Base-by-base conservation (phyloP, 2,113 vertebrate species). In the Recurvirostra avosetta region DNA sequence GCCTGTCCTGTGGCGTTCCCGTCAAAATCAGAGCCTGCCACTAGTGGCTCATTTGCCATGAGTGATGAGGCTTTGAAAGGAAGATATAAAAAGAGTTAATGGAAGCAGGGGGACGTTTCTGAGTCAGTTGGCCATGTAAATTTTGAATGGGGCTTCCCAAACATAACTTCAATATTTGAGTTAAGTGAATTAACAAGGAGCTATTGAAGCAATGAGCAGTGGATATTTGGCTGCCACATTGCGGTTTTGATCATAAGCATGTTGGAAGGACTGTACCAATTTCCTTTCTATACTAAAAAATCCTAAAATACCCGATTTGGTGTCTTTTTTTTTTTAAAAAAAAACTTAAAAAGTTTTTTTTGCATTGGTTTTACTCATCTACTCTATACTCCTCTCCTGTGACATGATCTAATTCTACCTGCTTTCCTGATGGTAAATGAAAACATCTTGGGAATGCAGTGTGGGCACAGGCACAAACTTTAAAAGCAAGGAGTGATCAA, bases 61-160 rank as follows among this genome's bases (percentile, higher is more conserved):
- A 82, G 41, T 73, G 92, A 96, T 80, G 91, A 91, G 81, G 94
- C 89, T 95, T 91, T 11, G 5, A 85, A 76, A 92, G 91, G 91
- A 97, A 97, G 67, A 96, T 88, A 95, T 95, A 96, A 96, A 97
- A 97, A 82, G 77, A 97, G 83, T 96, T 97, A 96, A 97, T 96
- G 86, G 96, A 94, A 91, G 87, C 89, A 94, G 38, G 66, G 97
- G 91, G 45, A 94, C 18, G 4, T 90, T 96, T 95, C 85, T 90
- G 78, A 96, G 63, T 93, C 55, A 88, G 66, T 12, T 92, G 55
- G 85, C 87, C 94, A 86, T 91, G 96, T 97, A 94, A 95, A 94
- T 91, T 94, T 90, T 93, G 91, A 95, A 91, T 94, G 78, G 87
- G 93, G 67, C 93, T 96, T 96, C 93, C 70, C 95, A 79, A 96